Percentiles rank a stretch among this genome's conserved stretches.
phyloP scores from a whole-genome alignment of 2,113 vertebrate genomes.

The Heloderma charlesbogerti region DNA sequence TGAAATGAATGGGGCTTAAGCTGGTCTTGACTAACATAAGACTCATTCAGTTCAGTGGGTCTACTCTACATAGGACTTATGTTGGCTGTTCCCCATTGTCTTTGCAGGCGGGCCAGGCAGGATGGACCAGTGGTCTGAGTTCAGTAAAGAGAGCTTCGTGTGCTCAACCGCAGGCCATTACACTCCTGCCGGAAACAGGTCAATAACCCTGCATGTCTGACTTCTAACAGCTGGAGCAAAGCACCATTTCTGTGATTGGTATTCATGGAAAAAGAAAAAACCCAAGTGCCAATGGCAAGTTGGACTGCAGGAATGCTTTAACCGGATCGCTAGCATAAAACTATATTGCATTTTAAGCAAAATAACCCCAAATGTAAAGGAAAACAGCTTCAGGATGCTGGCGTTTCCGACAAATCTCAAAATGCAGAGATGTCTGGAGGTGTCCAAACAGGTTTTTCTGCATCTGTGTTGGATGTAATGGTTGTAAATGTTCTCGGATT shows the following conservation, averaged over 20 bases:
- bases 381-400: background rate
- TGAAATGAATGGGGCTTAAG: too few relatives aligned
- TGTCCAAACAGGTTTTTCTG: background rate
- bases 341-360: background rate
- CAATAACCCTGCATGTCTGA: background rate
- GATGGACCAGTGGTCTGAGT: too few relatives aligned
- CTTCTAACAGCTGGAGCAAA: background rate
- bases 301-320: conserved; percentile 14
- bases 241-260: background rate
- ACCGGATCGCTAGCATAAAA: background rate
- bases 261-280: background rate
- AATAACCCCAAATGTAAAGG: background rate
- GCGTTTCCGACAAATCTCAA: conserved; percentile 1
- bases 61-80: too few relatives aligned
- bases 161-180: background rate
- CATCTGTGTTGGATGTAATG: background rate
- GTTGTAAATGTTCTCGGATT: background rate
- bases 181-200: background rate
- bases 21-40: too few relatives aligned
- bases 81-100: too few relatives aligned
- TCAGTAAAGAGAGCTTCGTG: background rate
- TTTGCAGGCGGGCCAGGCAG: too few relatives aligned
- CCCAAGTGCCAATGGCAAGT: background rate
- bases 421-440: background rate
- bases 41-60: too few relatives aligned